Evolutionary conservation across 2,113 vertebrate species (phyloP), one percentile per base, ranked within the genome.

Genomic region (Lepidiolamprologus cunningtoni): DNA sequence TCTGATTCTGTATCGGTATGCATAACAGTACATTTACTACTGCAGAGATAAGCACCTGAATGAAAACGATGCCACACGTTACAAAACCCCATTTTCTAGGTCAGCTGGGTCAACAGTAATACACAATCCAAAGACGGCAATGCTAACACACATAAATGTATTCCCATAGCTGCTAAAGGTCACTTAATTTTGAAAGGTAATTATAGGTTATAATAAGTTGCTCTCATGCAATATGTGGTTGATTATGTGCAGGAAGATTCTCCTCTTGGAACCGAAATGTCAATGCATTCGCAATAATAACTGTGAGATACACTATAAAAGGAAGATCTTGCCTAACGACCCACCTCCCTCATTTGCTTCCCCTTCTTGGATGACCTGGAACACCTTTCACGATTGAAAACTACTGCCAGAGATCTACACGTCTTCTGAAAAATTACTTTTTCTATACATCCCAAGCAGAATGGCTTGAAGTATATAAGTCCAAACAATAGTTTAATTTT

Each of bases 51-150:
- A 76, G 42, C 71, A 1, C 23, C 23, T 50, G 16, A 28, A 76
- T 31, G 45, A 50, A 50, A 50, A 76, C 4, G 1, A 0, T 28
- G 6, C 4, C 0, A 28, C 23, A 4, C 1, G 0, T 76, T 31
- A 76, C 14, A 19, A 76, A 76, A 19, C 2, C 40, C 4, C 14
- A 47, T 76, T 50, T 76, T 76, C 23, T 47, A 76, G 71, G 42
- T 76, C 21, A 28, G 6, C 23, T 11, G 14, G 14, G 40, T 47
- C 42, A 76, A 28, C 26, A 31, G 71, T 8, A 50, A 47, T 31
- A 50, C 14, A 28, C 9, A 28, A 76, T 11, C 23, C 68, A 47
- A 76, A 76, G 42, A 76, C 3, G 3, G 42, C 71, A 19, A 28
- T 76, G 71, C 71, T 1, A 50, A 23, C 42, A 3, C 23, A 8